These are phyloP conservation scores for Copidosoma aretas DNA, from an alignment of 2,888 invertebrate genomes.

Conservation along the genomic window DNA sequence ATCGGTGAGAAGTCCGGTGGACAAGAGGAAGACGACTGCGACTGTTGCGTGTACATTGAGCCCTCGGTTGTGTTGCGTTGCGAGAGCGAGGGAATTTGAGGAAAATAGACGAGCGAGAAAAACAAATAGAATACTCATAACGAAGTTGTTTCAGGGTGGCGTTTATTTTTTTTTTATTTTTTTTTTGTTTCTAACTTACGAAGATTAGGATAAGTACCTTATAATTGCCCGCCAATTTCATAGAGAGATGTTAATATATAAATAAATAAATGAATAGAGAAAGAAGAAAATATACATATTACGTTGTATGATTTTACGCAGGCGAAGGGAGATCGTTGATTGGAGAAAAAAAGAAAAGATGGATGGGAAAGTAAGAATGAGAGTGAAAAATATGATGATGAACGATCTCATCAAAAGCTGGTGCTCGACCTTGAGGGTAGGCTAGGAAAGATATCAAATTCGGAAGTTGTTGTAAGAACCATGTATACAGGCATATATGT, in stretches of 20 bases:
- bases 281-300: constrained; percentile 31
- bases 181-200: constrained; percentile 30
- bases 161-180: constrained; percentile 32
- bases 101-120: constrained; percentile 16
- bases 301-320: constrained; percentile 29
- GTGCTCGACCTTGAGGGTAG: constrained; percentile 43
- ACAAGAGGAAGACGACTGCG: no score
- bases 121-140: constrained; percentile 10
- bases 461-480: constrained; percentile 54
- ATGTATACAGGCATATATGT: constrained; percentile 51
- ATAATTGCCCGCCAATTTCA: constrained; percentile 26
- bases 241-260: constrained; percentile 48
- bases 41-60: constrained; percentile 12
- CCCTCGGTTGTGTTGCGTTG: neutral
- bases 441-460: constrained; percentile 49
- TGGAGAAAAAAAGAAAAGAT: constrained; percentile 4
- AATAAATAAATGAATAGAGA: constrained; percentile 32
- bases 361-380: neutral
- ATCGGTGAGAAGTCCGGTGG: no score
- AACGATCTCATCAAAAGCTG: constrained; percentile 38
- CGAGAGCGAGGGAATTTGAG: constrained; percentile 20
- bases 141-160: neutral
- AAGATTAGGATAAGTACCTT: constrained; percentile 29
- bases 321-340: constrained; percentile 13
- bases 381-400: neutral